phyloP scores from a whole-genome alignment of 2,888 invertebrate species.

The Orthosia gracilis region DNA sequence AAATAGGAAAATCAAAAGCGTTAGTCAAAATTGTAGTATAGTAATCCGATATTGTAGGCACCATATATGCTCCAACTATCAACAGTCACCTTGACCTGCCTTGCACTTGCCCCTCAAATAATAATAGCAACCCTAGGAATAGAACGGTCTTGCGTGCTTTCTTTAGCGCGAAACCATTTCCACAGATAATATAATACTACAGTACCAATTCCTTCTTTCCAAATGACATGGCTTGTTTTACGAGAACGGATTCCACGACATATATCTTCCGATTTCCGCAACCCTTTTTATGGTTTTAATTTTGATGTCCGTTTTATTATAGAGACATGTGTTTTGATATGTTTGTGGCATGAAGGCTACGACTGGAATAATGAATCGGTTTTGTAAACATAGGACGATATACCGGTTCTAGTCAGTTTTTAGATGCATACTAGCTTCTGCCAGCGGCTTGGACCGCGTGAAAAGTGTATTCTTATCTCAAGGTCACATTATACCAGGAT shows the following conservation, averaged over 20 bases:
- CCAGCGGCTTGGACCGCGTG: too few species aligned
- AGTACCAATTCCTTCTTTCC: neutral
- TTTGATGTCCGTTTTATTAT: slow-evolving; percentile 16
- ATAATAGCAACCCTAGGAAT: neutral
- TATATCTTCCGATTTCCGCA: slow-evolving; percentile 5
- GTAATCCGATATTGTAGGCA: neutral
- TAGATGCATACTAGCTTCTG: neutral
- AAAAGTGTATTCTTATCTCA: too few species aligned
- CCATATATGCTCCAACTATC: too few species aligned
- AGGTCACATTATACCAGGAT: too few species aligned
- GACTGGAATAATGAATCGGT: neutral
- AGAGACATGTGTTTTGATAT: slow-evolving; percentile 12
- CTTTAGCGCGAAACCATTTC: neutral
- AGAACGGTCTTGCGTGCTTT: slow-evolving; percentile 11
- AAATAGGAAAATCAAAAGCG: neutral
- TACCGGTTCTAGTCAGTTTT: neutral
- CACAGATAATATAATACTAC: too few species aligned
- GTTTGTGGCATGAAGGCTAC: slow-evolving; percentile 1
- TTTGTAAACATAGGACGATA: neutral
- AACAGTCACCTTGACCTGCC: slow-evolving; percentile 19
- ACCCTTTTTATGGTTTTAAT: slow-evolving; percentile 28
- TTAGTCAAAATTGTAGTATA: neutral
- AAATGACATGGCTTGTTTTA: slow-evolving; percentile 8
- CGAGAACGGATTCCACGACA: slow-evolving; percentile 2
- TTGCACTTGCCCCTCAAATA: neutral